Base-by-base conservation (phyloP, 2,888 invertebrate genomes). In the Melanostoma mellinum region DNA sequence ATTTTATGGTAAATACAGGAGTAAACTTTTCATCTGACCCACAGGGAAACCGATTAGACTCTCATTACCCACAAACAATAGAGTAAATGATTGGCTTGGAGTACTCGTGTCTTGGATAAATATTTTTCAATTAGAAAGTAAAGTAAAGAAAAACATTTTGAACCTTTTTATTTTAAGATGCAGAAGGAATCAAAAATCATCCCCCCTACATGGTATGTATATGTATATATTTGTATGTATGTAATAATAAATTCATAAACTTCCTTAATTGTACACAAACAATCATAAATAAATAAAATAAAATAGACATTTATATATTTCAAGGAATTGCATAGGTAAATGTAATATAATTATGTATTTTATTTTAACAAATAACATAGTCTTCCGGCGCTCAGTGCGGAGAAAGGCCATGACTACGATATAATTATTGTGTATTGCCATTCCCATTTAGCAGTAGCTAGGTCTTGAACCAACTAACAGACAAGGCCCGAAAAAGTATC, bases 201-300 rank as follows among this genome's bases (percentile, higher is more conserved):
- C 63, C 38, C 48, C 67, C 38, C 0, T 20, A 36, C 3, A 0
- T 52, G 9, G 35, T 35, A 6, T 50, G 32, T 50, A 50, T n/a
- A n/a, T n/a, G 38, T 63, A 50, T n/a, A 63, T 33, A 61, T 1
- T 60, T 60, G 44, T 30, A 61, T 63, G 52, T 55, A 68, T 68
- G 20, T 20, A 20, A 30, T 63, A 63, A 78, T 82, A 82, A 82
- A 82, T 82, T 82, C 82, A 82, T 78, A 69, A 48, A 69, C 46
- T 55, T 44, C 52, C 77, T 77, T 58, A 71, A 71, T 33, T 44
- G 52, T 52, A 69, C 42, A 75, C 67, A 76, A 76, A 80, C 75
- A 77, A 75, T 77, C 56, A 82, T 74, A 74, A 84, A 84, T 78
- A 84, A 84, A 84, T 84, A 84, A 65, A 36, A 38, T 50, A 36